Percentiles rank a stretch among this genome's conserved stretches.
These are phyloP conservation scores for Centropyge bicolor DNA, from an alignment of 2,797 vertebrate genomes.

Conservation along the genomic window DNA sequence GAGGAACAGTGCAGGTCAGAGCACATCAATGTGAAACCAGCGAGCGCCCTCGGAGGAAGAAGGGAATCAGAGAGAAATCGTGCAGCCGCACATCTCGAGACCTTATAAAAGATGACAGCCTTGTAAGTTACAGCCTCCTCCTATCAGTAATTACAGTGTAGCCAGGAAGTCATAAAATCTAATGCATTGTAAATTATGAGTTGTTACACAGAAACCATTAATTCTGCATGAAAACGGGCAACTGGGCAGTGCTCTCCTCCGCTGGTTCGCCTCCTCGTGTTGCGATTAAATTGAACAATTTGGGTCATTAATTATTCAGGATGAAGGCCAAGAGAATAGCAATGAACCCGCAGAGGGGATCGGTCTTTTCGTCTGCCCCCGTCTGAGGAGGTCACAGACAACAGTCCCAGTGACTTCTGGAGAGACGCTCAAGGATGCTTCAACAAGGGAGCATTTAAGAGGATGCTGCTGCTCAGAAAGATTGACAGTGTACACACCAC, in stretches of 20 bases:
- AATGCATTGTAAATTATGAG: conserved; percentile 53
- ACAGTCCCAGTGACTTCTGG: neutral
- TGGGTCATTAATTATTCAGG: conserved; percentile 43
- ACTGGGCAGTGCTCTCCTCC: conserved; percentile 21
- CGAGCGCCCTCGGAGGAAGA: conserved; percentile 47
- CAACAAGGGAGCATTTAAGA: neutral
- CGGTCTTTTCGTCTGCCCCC: neutral
- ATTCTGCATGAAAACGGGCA: conserved; percentile 49
- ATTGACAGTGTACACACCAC: too few species aligned
- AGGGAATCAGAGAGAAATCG: conserved; percentile 31
- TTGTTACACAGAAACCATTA: conserved; percentile 43
- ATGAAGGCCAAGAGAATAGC: conserved; percentile 32
- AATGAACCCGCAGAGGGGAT: conserved; percentile 13
- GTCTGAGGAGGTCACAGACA: conserved; percentile 15
- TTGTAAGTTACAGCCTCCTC: conserved; percentile 48
- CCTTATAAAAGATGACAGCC: conserved; percentile 49
- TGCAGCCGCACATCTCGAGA: conserved; percentile 11
- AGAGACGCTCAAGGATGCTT: neutral
- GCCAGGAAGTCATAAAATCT: conserved; percentile 44
- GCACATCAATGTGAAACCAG: conserved; percentile 59
- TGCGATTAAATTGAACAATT: conserved; percentile 39
- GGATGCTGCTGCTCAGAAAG: neutral
- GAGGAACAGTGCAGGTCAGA: conserved; percentile 55
- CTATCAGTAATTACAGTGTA: conserved; percentile 48
- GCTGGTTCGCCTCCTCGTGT: neutral